These are phyloP conservation scores for Drosophila busckii DNA, from an alignment of 1,140 invertebrate species.

Conservation along the genomic window DNA sequence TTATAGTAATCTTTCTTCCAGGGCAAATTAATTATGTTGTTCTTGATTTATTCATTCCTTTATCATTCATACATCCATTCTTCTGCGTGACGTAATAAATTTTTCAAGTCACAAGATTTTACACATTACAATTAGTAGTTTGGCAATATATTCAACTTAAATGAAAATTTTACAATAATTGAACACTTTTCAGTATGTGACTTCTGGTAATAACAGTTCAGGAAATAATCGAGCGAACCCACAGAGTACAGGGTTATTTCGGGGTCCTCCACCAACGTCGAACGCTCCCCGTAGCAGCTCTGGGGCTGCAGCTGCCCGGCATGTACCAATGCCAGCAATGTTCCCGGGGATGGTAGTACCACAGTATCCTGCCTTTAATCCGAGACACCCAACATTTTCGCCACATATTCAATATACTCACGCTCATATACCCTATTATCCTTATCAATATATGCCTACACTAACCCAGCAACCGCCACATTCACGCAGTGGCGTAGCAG, in stretches of 20 bases:
- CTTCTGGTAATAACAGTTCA: conserved; percentile 53
- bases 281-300: conserved; percentile 47
- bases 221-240: conserved; percentile 55
- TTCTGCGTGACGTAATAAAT: too few relatives aligned
- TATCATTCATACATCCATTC: too few relatives aligned
- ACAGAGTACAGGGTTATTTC: conserved; percentile 51
- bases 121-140: too few relatives aligned
- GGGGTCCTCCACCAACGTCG: conserved; percentile 46
- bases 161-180: background rate
- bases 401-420: conserved; percentile 60
- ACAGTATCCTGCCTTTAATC: conserved; percentile 51
- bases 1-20: too few relatives aligned
- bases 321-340: conserved; percentile 59
- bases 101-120: too few relatives aligned
- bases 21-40: too few relatives aligned
- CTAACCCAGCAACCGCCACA: conserved; percentile 55
- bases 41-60: background rate
- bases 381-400: conserved; percentile 55
- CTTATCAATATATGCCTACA: conserved; percentile 52
- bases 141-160: background rate
- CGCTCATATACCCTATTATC: conserved; percentile 46
- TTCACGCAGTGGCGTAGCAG: conserved; percentile 46
- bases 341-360: conserved; percentile 56
- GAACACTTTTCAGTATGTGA: conserved; percentile 47
- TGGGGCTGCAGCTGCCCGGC: conserved; percentile 31